Conservation (phyloP, 2,888 invertebrate species). For the Leptopterna dolabrata region DNA sequence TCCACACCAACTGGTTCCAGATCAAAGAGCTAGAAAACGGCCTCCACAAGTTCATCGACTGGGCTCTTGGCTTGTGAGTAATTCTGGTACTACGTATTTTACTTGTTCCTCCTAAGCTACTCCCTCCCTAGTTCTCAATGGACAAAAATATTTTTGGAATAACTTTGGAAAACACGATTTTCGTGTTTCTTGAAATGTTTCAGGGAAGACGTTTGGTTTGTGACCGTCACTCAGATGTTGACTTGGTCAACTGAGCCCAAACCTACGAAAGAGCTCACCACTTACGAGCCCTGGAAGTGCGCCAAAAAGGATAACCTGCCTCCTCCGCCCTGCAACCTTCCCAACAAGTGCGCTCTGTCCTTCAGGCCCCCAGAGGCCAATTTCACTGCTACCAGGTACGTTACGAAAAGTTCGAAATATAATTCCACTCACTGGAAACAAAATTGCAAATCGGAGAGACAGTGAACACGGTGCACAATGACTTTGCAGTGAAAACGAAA, state of each 20-base stretch:
- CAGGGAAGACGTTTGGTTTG: conserved; percentile 88
- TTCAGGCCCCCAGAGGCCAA: conserved; percentile 83
- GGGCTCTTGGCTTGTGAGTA: conserved; percentile 79
- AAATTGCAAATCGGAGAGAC: too few relatives aligned
- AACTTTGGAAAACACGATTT: too few relatives aligned
- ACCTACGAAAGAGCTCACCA: conserved; percentile 74
- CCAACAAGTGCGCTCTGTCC: conserved; percentile 85
- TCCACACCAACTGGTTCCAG: conserved; percentile 97
- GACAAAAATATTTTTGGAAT: too few relatives aligned
- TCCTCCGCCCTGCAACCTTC: conserved; percentile 79
- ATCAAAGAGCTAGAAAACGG: conserved; percentile 85
- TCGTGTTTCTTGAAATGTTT: conserved; percentile 61
- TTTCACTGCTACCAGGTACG: conserved; percentile 77
- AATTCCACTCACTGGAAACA: too few relatives aligned
- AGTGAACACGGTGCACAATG: too few relatives aligned
- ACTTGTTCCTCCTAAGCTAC: background rate
- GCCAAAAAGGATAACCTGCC: conserved; percentile 77
- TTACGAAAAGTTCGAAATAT: background rate
- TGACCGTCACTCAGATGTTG: conserved; percentile 87
- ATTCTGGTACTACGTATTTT: background rate
- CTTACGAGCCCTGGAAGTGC: conserved; percentile 86
- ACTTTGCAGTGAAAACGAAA: too few relatives aligned
- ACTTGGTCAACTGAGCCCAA: conserved; percentile 92
- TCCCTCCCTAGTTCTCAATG: too few relatives aligned
- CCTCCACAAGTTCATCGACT: conserved; percentile 86